Evolutionary conservation across 1,140 invertebrate species (phyloP), one percentile per base, ranked within the genome.

Genomic region (Venustaconcha ellipsiformis): DNA sequence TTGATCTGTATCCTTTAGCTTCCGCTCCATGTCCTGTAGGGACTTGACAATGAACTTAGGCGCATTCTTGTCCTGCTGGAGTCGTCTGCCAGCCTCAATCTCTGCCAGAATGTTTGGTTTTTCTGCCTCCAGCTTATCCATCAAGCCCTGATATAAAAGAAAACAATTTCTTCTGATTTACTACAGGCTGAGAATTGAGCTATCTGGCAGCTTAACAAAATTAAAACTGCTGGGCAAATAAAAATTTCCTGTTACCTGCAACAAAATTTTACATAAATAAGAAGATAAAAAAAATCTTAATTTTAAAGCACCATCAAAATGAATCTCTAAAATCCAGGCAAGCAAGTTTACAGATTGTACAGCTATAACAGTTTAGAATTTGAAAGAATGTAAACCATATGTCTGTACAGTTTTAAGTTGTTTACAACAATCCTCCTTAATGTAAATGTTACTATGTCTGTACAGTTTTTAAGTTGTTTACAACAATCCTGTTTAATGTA

Each of bases 1-100:
- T 18, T 94, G 93, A 85, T 96, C 97, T 0, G 95, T 94, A 76
- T 96, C 93, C 84, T 95, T 96, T 96, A 96, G 97, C 66, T 93
- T 94, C 12, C 92, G 92, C 89, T 98, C 96, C 26, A 99, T 91
- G 70, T 93, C 94, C 74, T 94, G 93, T 2, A 97, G 94, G 88
- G 97, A 94, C 76, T 94, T 92, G 79, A 94, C 93, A 1, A 99
- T 92, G 88, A 98, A 98, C 4, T 93, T 91, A 4, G 96, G 96
- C 0, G 95, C 94, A 86, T 96, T 94, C 2, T 93, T 92, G 82
- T 97, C 95, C 88, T 94, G 95, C 67, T 94, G 92, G 6, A 99
- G 92, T 86, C 97, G 95, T 89, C 95, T 96, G 8, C 97, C 97
- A 76, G 94, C 92, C 87, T 98, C 96, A 6, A 99, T 89, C 92